These are phyloP conservation scores for Hemithea aestivaria DNA, from an alignment of 2,888 invertebrate species.

Conservation along the genomic window DNA sequence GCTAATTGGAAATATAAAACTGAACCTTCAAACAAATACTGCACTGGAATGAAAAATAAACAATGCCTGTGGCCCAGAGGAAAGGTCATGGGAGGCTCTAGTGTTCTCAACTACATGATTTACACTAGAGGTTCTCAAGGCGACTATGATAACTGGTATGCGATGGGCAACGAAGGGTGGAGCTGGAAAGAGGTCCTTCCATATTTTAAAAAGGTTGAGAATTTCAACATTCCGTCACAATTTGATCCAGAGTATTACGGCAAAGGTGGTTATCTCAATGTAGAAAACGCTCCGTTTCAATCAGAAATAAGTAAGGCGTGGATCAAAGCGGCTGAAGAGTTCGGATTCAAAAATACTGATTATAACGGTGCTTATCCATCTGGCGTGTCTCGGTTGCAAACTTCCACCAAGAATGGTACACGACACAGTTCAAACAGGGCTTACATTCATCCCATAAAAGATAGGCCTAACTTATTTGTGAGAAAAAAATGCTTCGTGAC, in stretches of 20 bases:
- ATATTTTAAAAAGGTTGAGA: slow-evolving; percentile 30
- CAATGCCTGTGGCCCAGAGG: slow-evolving; percentile 74
- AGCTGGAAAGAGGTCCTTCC: slow-evolving; percentile 55
- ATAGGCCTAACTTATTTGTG: too few relatives aligned
- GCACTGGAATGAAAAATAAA: slow-evolving; percentile 27
- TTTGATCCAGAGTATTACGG: slow-evolving; percentile 39
- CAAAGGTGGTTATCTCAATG: slow-evolving; percentile 13
- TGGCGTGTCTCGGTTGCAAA: too few relatives aligned
- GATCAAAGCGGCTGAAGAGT: too few relatives aligned
- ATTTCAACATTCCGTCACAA: slow-evolving; percentile 2
- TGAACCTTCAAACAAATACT: slow-evolving; percentile 36
- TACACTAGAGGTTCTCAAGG: slow-evolving; percentile 76
- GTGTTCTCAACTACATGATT: slow-evolving; percentile 80
- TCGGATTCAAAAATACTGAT: too few relatives aligned
- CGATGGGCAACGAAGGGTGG: slow-evolving; percentile 73
- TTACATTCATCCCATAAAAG: too few relatives aligned
- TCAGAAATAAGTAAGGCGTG: too few relatives aligned
- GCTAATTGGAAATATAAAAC: slow-evolving; percentile 79
- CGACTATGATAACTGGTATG: slow-evolving; percentile 78
- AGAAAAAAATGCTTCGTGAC: too few relatives aligned
- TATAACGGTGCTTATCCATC: too few relatives aligned
- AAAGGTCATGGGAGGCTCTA: slow-evolving; percentile 82
- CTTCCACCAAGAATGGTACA: too few relatives aligned
- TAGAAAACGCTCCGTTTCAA: slow-evolving; percentile 59
- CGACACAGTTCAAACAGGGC: too few relatives aligned